Base-by-base conservation (phyloP, 2,888 invertebrate genomes). In the Atrina japonica region DNA sequence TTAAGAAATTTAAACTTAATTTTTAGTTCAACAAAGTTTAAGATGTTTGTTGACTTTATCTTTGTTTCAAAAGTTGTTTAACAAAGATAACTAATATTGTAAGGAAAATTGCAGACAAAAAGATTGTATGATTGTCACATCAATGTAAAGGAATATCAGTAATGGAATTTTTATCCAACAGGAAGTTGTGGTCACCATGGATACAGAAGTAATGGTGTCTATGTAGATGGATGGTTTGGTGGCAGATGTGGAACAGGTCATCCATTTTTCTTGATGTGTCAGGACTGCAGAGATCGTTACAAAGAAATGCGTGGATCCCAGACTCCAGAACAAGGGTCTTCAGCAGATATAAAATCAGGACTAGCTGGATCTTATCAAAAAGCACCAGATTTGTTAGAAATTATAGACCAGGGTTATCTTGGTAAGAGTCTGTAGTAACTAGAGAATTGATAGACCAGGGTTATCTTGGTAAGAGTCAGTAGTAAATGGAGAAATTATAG, bases 181-280 rank as follows among this genome's bases (percentile, higher is more conserved):
- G 88, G 84, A 35, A 82, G 74, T 66, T 85, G 86, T 75, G 81
- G 83, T 41, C 80, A 90, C 50, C 82, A 85, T 74, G 88, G 88
- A 27, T 89, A 89, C 75, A 81, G 87, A 49, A 87, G 86, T 67
- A 85, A 81, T 56, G 89, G 88, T 16, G 65, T 78, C 16, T 88
- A 88, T 70, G 84, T 82, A 30, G 84, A 68, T 89, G 91, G 90
- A 84, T 91, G 77, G 91, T 86, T 84, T 74, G 87, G 92, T 63
- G 92, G 92, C 2, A 89, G 88, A 60, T 93, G 93, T 81, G 93
- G 93, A 23, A 91, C 92, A 68, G 85, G 87, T 80, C 91, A 91
- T 65, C 90, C 91, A 21, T 91, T 88, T 76, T 92, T 93, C 78
- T 85, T 92, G 59, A 86, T 93, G 79, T 93, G 93, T 80, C 90